Conservation (phyloP, 2,888 invertebrate species). For the Lagria hirta region DNA sequence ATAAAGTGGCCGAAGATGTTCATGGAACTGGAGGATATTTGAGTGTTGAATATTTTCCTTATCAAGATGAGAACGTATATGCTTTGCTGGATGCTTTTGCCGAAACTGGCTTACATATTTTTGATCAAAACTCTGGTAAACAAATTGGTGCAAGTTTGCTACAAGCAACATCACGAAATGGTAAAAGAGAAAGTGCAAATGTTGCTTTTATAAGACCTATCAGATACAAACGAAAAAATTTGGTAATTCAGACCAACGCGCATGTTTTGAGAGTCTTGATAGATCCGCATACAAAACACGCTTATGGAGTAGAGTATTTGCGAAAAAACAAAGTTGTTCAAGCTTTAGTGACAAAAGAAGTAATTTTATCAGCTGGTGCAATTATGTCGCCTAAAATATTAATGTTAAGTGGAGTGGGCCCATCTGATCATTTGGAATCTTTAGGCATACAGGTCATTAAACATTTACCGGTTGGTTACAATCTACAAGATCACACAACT, state of each 20-base stretch:
- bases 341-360: constrained; percentile 61
- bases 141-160: constrained; percentile 64
- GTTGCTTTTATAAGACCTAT: constrained; percentile 69
- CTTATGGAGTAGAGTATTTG: constrained; percentile 58
- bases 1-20: constrained; percentile 57
- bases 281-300: constrained; percentile 57
- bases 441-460: constrained; percentile 60
- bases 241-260: constrained; percentile 58
- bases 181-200: constrained; percentile 64
- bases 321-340: constrained; percentile 54
- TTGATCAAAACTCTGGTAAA: constrained; percentile 61
- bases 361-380: constrained; percentile 62
- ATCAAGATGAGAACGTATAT: constrained; percentile 61
- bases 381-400: constrained; percentile 66
- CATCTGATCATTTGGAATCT: constrained; percentile 57
- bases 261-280: constrained; percentile 62
- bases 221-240: constrained; percentile 57
- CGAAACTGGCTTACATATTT: constrained; percentile 62
- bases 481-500: constrained; percentile 75
- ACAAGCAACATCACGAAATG: constrained; percentile 65
- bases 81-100: constrained; percentile 62
- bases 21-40: constrained; percentile 66
- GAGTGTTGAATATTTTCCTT: constrained; percentile 65
- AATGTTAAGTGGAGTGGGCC: constrained; percentile 69
- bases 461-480: constrained; percentile 70